These are phyloP conservation scores for Prunella strophiata DNA, from an alignment of 2,797 vertebrate genomes.

Conservation along the genomic window DNA sequence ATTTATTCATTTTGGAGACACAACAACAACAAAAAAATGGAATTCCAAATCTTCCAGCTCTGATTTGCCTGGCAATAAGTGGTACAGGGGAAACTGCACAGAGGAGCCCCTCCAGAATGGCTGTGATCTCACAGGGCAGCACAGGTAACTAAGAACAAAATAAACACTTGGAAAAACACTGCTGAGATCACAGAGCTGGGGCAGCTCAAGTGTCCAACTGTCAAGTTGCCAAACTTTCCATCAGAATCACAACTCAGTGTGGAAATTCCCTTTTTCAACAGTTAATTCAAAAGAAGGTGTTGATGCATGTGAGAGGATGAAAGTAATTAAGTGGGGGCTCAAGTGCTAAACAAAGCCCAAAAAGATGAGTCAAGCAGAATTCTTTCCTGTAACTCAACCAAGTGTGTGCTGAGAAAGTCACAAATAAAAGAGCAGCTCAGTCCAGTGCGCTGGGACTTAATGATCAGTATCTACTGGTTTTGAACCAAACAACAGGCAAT, in stretches of 20 bases:
- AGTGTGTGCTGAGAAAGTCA: background rate
- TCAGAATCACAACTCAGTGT: background rate
- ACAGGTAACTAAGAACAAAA: background rate
- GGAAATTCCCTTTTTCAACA: background rate
- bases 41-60: background rate
- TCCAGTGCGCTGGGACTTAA: background rate
- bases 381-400: background rate
- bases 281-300: background rate
- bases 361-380: background rate
- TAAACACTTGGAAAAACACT: background rate
- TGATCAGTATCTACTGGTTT: accelerated
- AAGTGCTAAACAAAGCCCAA: background rate
- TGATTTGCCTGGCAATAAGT: accelerated
- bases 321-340: background rate
- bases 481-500: accelerated
- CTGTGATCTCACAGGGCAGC: background rate
- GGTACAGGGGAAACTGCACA: background rate
- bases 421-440: background rate
- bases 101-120: background rate
- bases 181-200: background rate
- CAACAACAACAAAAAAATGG: too few species aligned
- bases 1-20: background rate
- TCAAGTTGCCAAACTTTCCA: background rate
- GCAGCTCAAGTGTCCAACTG: background rate
- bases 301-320: background rate